Evolutionary conservation across 2,797 vertebrate species (phyloP).

Genomic region (Bovichtus variegatus): DNA sequence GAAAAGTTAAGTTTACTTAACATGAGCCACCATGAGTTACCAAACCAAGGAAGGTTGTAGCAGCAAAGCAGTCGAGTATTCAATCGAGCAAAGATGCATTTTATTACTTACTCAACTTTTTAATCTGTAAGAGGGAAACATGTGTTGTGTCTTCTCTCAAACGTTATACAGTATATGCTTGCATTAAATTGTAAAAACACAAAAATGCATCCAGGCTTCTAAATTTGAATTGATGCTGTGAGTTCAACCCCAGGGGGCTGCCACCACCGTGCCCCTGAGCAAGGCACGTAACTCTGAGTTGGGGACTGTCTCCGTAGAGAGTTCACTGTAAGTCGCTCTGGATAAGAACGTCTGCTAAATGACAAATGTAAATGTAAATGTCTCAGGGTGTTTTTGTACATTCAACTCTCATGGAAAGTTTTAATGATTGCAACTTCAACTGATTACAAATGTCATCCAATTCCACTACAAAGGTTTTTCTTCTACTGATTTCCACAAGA

Average conservation of each 20-base stretch:
- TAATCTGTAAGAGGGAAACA: not conserved
- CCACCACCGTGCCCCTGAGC: too few relatives aligned
- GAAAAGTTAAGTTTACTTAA: not conserved
- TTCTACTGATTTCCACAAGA: not conserved
- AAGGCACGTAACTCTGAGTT: too few relatives aligned
- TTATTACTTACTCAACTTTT: not conserved
- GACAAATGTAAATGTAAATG: too few relatives aligned
- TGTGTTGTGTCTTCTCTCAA: not conserved
- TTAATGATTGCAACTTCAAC: not conserved
- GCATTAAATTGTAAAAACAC: not conserved
- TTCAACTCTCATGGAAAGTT: not conserved
- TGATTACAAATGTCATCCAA: not conserved
- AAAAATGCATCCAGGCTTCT: too few relatives aligned
- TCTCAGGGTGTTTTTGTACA: not conserved
- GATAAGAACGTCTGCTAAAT: too few relatives aligned
- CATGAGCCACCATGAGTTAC: not conserved
- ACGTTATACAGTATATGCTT: not conserved
- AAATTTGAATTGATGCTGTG: too few relatives aligned
- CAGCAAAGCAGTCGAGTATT: not conserved
- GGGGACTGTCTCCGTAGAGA: too few relatives aligned
- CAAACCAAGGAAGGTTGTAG: not conserved
- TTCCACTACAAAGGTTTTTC: not conserved
- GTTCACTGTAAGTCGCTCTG: too few relatives aligned
- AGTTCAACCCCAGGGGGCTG: too few relatives aligned
- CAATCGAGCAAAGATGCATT: not conserved